phyloP scores from a whole-genome alignment of 2,113 vertebrate genomes.

The Capra hircus region DNA sequence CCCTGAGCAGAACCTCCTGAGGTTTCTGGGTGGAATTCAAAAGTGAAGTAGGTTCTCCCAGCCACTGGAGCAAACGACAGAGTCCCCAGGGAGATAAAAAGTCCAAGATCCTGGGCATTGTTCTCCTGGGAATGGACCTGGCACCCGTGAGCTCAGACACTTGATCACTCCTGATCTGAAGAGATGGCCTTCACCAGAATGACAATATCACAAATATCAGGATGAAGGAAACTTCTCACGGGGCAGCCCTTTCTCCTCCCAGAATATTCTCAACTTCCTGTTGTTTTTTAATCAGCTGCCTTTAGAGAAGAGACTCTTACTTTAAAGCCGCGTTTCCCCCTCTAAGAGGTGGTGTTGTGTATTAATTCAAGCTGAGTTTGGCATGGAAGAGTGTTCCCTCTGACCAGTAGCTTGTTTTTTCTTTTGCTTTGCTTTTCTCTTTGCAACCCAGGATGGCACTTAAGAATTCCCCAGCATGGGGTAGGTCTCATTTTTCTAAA shows the following conservation, averaged over 20 bases:
- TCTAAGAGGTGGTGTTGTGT: conserved; percentile 52
- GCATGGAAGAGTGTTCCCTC: conserved; percentile 34
- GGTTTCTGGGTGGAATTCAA: conserved; percentile 14
- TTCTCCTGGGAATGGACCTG: background rate
- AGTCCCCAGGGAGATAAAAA: background rate
- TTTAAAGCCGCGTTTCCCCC: background rate
- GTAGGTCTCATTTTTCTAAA: background rate
- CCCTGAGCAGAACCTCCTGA: background rate
- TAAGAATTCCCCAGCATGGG: conserved; percentile 52
- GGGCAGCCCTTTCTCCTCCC: conserved; percentile 2
- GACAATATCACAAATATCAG: conserved; percentile 35
- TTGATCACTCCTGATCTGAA: background rate
- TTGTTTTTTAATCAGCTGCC: background rate
- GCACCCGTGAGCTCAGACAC: background rate
- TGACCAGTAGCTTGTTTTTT: conserved; percentile 66
- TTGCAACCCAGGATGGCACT: conserved; percentile 46
- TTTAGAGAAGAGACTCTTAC: conserved; percentile 15
- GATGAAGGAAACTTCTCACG: background rate
- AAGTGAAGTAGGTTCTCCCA: background rate
- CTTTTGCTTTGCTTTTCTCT: conserved; percentile 37
- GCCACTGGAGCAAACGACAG: background rate
- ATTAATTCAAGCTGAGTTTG: conserved; percentile 68
- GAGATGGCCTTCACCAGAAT: background rate
- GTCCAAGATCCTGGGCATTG: fast-evolving
- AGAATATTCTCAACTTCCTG: conserved; percentile 41